A percentile compares a stretch with the other conserved stretches of the same genome.
phyloP scores from a whole-genome alignment of 2,797 vertebrate species.

The Trachurus trachurus region DNA sequence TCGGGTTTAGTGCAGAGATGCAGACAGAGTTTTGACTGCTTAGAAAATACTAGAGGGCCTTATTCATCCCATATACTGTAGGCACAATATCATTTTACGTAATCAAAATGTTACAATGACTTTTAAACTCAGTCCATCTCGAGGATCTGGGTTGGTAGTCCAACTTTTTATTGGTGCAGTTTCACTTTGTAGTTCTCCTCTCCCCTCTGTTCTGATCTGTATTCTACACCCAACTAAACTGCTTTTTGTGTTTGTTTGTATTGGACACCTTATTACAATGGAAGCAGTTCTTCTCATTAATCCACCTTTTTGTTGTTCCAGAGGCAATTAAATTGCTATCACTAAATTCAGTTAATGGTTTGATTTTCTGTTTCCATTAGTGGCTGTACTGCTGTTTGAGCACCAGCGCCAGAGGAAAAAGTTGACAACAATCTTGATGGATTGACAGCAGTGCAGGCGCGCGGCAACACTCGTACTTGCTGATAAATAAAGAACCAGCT shows the following conservation, averaged over 20 bases:
- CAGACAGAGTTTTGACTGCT: too few species aligned
- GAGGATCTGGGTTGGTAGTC: background rate
- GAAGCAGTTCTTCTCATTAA: constrained; percentile 20
- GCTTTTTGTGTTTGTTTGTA: constrained; percentile 4
- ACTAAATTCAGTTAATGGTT: constrained; percentile 44
- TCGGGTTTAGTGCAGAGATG: too few species aligned
- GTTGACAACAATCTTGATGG: constrained; percentile 59
- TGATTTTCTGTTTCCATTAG: constrained; percentile 52
- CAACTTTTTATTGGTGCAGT: background rate
- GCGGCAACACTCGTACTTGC: constrained; percentile 33
- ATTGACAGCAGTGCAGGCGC: constrained; percentile 50
- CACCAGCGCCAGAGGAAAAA: constrained; percentile 34
- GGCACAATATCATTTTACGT: background rate
- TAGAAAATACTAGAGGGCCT: too few species aligned
- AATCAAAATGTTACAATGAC: background rate
- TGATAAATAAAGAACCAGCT: constrained; percentile 62
- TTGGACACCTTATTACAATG: constrained; percentile 11
- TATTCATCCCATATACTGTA: background rate
- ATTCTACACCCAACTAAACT: background rate
- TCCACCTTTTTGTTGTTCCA: constrained; percentile 29
- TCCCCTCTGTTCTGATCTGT: constrained; percentile 1
- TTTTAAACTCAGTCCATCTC: background rate
- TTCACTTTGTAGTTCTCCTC: background rate
- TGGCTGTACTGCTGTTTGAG: constrained; percentile 33
- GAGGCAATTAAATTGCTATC: constrained; percentile 24